Conservation (phyloP, 2,113 vertebrate genomes). For the Numida meleagris region DNA sequence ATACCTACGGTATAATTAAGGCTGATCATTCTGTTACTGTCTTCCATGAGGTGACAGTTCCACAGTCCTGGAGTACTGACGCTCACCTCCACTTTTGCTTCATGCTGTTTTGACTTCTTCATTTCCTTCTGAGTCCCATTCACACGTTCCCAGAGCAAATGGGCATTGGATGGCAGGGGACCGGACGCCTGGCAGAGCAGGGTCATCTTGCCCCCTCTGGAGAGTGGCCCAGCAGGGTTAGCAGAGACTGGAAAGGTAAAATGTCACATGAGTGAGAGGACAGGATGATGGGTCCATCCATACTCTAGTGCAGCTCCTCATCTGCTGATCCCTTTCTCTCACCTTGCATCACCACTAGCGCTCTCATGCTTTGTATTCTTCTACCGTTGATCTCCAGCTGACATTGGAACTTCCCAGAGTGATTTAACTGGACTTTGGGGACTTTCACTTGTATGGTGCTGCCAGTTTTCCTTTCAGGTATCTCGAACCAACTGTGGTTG, state of each 20-base stretch:
- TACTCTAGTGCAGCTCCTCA: not conserved
- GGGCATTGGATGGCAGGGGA: not conserved
- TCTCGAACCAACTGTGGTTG: not conserved
- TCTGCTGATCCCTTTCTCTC: not conserved
- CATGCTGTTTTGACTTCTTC: not conserved
- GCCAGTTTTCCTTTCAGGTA: not conserved
- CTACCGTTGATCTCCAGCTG: not conserved
- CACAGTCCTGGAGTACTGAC: constrained; percentile 29
- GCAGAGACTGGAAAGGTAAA: constrained; percentile 45
- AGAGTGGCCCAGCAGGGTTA: not conserved
- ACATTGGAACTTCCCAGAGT: constrained; percentile 63
- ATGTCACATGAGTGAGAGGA: not conserved
- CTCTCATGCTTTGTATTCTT: not conserved
- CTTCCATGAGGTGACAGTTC: constrained; percentile 54
- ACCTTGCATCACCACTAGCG: constrained; percentile 77
- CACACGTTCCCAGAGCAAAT: constrained; percentile 25
- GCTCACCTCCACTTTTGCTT: not conserved
- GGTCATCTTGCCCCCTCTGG: not conserved
- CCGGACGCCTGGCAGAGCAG: constrained; percentile 48
- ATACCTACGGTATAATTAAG: constrained; percentile 41
- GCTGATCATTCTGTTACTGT: constrained; percentile 4
- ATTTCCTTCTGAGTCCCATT: not conserved
- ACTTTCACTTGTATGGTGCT: constrained; percentile 9
- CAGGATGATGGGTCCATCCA: not conserved
- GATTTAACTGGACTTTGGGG: not conserved